Evolutionary conservation across 2,797 vertebrate genomes (phyloP), one percentile per base, ranked within the genome.

Genomic region (Aphelocoma californica): DNA sequence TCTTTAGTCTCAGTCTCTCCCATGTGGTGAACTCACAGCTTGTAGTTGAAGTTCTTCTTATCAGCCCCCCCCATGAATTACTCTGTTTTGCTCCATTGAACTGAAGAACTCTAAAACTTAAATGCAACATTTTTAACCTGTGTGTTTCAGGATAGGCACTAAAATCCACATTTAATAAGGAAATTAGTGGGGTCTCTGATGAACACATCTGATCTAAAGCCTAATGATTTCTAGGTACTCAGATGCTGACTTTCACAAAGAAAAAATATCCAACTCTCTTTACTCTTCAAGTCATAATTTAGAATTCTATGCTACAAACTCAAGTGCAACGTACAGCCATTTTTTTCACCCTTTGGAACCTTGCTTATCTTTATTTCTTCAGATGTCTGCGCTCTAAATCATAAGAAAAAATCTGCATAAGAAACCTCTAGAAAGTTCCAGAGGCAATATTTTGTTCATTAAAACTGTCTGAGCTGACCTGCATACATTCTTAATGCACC

Each of bases 31-130:
- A 31, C 54, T 79, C 61, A 28, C 45, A 94, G 58, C 44, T 86
- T 53, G 47, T 28, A 69, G 50, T 1, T 71, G 53, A 78, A 80
- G 20, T 65, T 86, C 32, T 81, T 70, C 29, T 48, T 42, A 42
- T 5, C 0, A 0, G 18, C 16, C 7, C 12, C 12, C 24, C 10
- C 23, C 19, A 23, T 6, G 12, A 42, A 86, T 21, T 25, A 20
- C 28, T 50, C 53, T 32, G 18, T 26, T 88, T 81, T 86, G 42
- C 9, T 51, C 21, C 48, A n/a, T 3, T 79, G 58, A 86, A 58
- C 36, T 58, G 73, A 88, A 70, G 23, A 77, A 75, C 40, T 79
- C 54, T 56, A 40, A 75, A 88, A 81, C 38, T 47, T 86, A 86
- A 91, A 51, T 8, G 11, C 11, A 88, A 12, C 12, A 6, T 67